Conservation (phyloP, 2,888 invertebrate species). For the Drosophila mercatorum region DNA sequence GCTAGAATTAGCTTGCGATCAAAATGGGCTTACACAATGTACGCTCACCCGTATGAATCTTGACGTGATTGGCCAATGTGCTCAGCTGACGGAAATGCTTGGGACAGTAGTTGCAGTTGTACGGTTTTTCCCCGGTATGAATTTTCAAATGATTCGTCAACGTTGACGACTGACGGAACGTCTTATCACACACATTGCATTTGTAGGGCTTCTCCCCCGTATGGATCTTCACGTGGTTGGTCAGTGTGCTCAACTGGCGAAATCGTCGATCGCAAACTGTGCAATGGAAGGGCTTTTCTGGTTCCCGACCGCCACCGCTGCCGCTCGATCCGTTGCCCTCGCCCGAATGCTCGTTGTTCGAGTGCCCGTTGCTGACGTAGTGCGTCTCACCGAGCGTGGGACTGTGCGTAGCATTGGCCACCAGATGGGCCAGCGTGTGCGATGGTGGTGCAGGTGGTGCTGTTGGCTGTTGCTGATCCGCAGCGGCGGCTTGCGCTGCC, state of each 20-base stretch:
- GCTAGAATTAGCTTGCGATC: slow-evolving; percentile 43
- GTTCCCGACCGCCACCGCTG: slow-evolving; percentile 62
- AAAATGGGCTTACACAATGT: slow-evolving; percentile 17
- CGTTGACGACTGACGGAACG: slow-evolving; percentile 85
- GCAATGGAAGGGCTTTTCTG: slow-evolving; percentile 85
- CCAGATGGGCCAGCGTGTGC: slow-evolving; percentile 78
- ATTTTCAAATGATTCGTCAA: slow-evolving; percentile 85
- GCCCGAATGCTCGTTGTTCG: slow-evolving; percentile 60
- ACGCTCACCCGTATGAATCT: slow-evolving; percentile 84
- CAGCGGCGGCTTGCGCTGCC: slow-evolving; percentile 82
- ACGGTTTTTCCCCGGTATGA: slow-evolving; percentile 85
- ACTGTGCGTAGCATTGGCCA: slow-evolving; percentile 78
- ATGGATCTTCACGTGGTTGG: slow-evolving; percentile 85
- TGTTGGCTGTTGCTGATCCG: slow-evolving; percentile 71
- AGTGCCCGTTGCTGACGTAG: slow-evolving; percentile 69
- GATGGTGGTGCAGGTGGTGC: slow-evolving; percentile 50
- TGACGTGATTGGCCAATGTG: slow-evolving; percentile 85
- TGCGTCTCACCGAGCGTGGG: slow-evolving; percentile 73
- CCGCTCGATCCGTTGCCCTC: slow-evolving; percentile 65
- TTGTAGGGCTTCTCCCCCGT: slow-evolving; percentile 85
- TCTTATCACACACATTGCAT: slow-evolving; percentile 85
- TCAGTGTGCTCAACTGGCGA: slow-evolving; percentile 84
- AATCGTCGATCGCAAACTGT: slow-evolving; percentile 85
- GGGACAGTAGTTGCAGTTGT: slow-evolving; percentile 84
- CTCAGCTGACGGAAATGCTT: slow-evolving; percentile 85